Percentiles rank a stretch among this genome's conserved stretches.
Evolutionary conservation across 1,140 invertebrate species (phyloP).

Genomic region (Euborellia annulipes): DNA sequence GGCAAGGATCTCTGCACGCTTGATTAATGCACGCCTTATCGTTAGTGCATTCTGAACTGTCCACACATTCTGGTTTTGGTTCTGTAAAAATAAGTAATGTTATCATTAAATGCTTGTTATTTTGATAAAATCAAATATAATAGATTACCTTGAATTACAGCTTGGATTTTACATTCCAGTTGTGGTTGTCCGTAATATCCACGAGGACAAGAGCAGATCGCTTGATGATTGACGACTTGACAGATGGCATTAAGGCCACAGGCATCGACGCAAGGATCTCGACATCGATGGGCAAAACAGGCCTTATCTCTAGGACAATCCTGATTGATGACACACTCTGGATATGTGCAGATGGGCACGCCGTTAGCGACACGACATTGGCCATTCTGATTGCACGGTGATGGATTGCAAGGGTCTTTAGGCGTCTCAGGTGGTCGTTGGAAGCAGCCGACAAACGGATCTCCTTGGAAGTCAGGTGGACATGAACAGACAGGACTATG

Average conservation of each 20-base stretch:
- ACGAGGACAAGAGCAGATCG: slow-evolving; percentile 61
- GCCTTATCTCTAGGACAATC: slow-evolving; percentile 66
- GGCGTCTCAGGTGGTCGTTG: slow-evolving; percentile 28
- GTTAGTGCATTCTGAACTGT: slow-evolving; percentile 66
- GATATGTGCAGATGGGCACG: slow-evolving; percentile 57
- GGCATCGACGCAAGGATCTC: slow-evolving; percentile 61
- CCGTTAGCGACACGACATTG: slow-evolving; percentile 55
- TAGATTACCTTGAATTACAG: slow-evolving; percentile 14
- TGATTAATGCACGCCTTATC: slow-evolving; percentile 68
- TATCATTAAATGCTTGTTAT: neutral
- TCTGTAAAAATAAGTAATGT: slow-evolving; percentile 21
- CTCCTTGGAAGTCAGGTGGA: slow-evolving; percentile 46
- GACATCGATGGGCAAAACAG: slow-evolving; percentile 65
- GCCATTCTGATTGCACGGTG: slow-evolving; percentile 62
- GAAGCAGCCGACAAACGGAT: slow-evolving; percentile 57
- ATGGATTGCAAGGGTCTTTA: slow-evolving; percentile 59
- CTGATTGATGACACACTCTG: slow-evolving; percentile 69
- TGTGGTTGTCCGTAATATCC: slow-evolving; percentile 66
- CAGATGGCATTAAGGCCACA: slow-evolving; percentile 78
- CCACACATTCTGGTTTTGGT: slow-evolving; percentile 57
- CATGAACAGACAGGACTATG: slow-evolving; percentile 69
- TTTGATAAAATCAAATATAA: neutral
- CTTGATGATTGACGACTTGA: slow-evolving; percentile 60
- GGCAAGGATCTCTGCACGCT: slow-evolving; percentile 62
- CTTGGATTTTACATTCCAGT: slow-evolving; percentile 44